Conservation (phyloP, 2,888 invertebrate species). For the Seira musarum region DNA sequence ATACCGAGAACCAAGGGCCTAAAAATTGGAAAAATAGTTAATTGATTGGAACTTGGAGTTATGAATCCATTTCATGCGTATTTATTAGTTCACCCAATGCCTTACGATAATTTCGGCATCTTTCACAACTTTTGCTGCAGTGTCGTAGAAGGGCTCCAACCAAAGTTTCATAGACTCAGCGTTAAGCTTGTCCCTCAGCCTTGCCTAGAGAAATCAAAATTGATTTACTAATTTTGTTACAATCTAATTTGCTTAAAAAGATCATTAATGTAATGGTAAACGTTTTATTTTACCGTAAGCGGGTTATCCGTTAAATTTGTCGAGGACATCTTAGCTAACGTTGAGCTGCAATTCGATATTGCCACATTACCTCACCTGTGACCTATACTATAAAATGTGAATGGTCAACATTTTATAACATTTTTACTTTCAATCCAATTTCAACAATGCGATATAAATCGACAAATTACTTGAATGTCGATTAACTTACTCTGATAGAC, state of each 20-base stretch:
- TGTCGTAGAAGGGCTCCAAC: conserved; percentile 80
- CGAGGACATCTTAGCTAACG: too few species aligned
- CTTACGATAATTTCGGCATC: conserved; percentile 75
- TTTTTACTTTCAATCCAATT: too few species aligned
- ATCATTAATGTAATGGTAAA: background rate
- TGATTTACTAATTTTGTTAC: background rate
- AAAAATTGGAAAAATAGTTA: conserved; percentile 61
- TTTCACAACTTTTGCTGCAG: conserved; percentile 73
- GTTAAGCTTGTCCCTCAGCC: conserved; percentile 79
- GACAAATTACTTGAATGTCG: too few species aligned
- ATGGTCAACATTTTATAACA: too few species aligned
- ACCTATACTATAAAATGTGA: too few species aligned
- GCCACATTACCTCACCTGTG: too few species aligned
- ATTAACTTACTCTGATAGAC: too few species aligned
- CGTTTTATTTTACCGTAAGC: background rate
- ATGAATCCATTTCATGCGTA: background rate
- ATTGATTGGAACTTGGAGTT: too few species aligned
- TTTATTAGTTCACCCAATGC: background rate
- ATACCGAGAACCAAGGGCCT: conserved; percentile 80
- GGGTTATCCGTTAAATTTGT: conserved; percentile 23
- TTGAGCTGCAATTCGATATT: too few species aligned
- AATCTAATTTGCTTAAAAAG: background rate
- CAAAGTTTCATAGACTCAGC: conserved; percentile 82
- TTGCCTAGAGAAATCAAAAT: conserved; percentile 56
- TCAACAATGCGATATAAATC: too few species aligned